Base-by-base conservation (phyloP, 2,113 vertebrate species). In the Rhipidura dahli region DNA sequence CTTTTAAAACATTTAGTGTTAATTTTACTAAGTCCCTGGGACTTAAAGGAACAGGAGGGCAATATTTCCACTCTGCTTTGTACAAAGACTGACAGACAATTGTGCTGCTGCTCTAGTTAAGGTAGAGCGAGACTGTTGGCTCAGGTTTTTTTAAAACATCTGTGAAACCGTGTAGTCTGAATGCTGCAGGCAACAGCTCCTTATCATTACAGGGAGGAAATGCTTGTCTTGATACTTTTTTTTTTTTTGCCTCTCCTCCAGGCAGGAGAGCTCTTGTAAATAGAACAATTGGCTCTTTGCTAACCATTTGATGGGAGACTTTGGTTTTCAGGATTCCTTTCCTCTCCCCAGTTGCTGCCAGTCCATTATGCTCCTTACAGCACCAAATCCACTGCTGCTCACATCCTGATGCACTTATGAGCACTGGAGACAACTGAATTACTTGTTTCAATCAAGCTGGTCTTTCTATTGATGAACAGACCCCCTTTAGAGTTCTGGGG, bases 201-300 rank as follows among this genome's bases (percentile, higher is more conserved):
- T 96, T 96, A 97, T 97, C 96, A 96, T 96, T 97, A 96, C 96
- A 97, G 96, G 92, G 96, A 96, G 96, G 96, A 97, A 97, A 97
- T 96, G 96, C 94, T 96, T 97, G 96, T 96, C 96, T 95, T 95
- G 93, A 96, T 97, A 92, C 90, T 49, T 68, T 60, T 66, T 70
- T 75, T 75, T 63, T 93, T 77, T 79, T 59, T 60, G 26, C 93
- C 83, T 96, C 96, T 96, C 96, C 96, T 94, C 88, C 92, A 96
- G 96, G 96, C 96, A 90, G 96, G 96, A 95, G 92, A 95, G 96
- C 90, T 95, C 96, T 96, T 96, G 96, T 97, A 97, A 97, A 96
- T 96, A 96, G 96, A 97, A 97, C 96, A 97, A 96, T 97, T 94
- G 96, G 96, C 93, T 94, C 96, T 96, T 96, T 95, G 94, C 96